phyloP scores from a whole-genome alignment of 2,888 invertebrate genomes.

The Tinea pellionella region DNA sequence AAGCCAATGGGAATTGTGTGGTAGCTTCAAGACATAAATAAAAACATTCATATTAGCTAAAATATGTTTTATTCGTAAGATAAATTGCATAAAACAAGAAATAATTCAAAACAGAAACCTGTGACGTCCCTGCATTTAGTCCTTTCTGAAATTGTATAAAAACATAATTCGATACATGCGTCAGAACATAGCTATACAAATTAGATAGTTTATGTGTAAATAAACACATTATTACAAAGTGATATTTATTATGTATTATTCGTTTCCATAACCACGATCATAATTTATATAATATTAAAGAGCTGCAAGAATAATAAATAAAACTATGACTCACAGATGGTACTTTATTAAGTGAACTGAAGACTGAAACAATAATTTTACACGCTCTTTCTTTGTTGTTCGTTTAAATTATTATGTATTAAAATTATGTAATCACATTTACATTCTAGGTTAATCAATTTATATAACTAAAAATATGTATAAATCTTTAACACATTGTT shows the following conservation, averaged over 20 bases:
- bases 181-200: not conserved
- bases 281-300: not conserved
- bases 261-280: not conserved
- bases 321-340: constrained; percentile 4
- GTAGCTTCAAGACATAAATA: not conserved
- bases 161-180: not conserved
- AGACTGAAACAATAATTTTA: constrained; percentile 68
- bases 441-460: constrained; percentile 58
- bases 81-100: not conserved
- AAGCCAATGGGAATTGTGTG: too few species aligned
- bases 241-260: not conserved
- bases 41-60: not conserved
- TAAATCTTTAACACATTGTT: constrained; percentile 65
- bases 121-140: not conserved
- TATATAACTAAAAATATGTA: constrained; percentile 61
- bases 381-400: constrained; percentile 34
- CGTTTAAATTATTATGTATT: constrained; percentile 36
- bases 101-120: not conserved
- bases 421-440: constrained; percentile 20
- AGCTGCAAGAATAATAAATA: constrained; percentile 1
- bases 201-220: not conserved
- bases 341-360: constrained; percentile 31
- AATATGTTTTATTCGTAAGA: not conserved
- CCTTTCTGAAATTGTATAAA: not conserved
- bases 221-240: not conserved